Evolutionary conservation across 2,797 vertebrate genomes (phyloP).

Genomic region (Heliangelus exortis): DNA sequence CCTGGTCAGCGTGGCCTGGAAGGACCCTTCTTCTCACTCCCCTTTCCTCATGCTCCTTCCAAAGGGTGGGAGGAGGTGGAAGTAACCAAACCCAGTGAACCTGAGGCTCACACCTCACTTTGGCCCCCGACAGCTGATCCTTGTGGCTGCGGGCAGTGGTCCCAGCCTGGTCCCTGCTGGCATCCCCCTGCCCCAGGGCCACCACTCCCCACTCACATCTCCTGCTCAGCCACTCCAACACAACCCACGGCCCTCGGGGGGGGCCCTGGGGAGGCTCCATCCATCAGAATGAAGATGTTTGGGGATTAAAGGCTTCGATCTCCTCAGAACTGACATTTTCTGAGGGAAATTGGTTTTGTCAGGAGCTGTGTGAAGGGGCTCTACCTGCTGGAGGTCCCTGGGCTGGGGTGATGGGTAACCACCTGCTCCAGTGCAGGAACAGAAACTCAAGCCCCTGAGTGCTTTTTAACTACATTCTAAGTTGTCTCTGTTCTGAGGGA

Average conservation of each 20-base stretch:
- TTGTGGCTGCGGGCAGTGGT: rapidly evolving
- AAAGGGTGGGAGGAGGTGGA: neutral
- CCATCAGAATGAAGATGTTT: neutral
- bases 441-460: neutral
- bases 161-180: neutral
- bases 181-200: neutral
- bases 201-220: rapidly evolving
- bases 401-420: rapidly evolving
- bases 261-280: neutral
- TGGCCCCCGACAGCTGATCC: neutral
- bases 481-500: neutral
- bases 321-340: rapidly evolving
- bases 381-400: neutral
- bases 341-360: neutral
- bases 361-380: neutral
- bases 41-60: neutral
- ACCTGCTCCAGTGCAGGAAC: neutral
- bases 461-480: neutral
- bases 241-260: neutral
- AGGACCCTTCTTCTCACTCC: neutral
- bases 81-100: rapidly evolving
- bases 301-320: neutral
- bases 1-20: neutral
- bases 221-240: rapidly evolving
- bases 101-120: neutral